A percentile compares a stretch with the other conserved stretches of the same genome.
Evolutionary conservation across 2,797 vertebrate species (phyloP).

Genomic region (Coracias cyanogaster): DNA sequence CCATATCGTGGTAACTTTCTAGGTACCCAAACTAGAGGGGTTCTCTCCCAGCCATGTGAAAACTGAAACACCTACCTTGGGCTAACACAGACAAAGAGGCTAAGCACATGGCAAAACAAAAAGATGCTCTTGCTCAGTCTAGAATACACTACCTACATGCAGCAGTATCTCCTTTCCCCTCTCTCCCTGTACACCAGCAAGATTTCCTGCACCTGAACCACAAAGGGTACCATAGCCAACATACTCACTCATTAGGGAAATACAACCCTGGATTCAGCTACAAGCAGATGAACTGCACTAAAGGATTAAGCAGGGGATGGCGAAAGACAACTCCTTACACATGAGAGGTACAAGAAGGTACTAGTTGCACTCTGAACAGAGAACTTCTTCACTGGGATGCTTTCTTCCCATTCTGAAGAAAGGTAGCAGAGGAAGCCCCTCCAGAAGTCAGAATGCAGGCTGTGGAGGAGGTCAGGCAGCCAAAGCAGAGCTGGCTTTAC

Average conservation of each 20-base stretch:
- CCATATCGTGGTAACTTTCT: neutral
- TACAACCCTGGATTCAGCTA: neutral
- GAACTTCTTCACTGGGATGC: neutral
- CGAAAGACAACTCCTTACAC: neutral
- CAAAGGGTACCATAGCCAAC: neutral
- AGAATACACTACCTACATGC: fast-evolving
- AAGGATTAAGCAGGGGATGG: fast-evolving
- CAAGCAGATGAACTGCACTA: neutral
- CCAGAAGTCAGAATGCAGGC: neutral
- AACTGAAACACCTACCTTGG: neutral
- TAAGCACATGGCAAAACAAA: neutral
- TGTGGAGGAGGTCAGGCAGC: neutral
- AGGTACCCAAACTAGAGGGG: neutral
- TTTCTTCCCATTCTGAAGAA: neutral
- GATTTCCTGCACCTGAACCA: neutral
- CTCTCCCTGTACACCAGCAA: neutral
- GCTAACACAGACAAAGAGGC: neutral
- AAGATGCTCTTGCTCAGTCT: neutral
- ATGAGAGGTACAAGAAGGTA: neutral
- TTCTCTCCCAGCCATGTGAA: neutral
- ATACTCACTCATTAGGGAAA: neutral
- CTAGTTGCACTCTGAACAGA: neutral
- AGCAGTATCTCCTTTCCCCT: neutral
- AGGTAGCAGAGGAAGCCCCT: neutral
- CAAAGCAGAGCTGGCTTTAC: neutral